Percentiles rank a stretch among this genome's conserved stretches.
These are phyloP conservation scores for Enteromius treurensis DNA, from an alignment of 2,797 vertebrate genomes.

Conservation along the genomic window DNA sequence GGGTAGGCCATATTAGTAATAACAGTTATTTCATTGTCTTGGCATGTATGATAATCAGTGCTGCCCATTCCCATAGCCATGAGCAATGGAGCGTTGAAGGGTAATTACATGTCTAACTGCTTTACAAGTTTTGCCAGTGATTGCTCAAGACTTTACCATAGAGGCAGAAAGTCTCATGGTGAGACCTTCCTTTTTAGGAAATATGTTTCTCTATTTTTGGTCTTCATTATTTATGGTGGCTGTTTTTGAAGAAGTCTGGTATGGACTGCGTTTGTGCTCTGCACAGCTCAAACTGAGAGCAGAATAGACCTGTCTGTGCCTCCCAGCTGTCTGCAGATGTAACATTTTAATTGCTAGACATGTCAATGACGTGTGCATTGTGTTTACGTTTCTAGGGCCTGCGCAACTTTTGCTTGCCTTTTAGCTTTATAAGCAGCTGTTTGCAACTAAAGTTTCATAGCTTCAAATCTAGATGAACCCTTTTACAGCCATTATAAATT, in stretches of 20 bases:
- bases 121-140: slow-evolving; percentile 26
- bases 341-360: background rate
- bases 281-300: background rate
- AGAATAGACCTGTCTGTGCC: background rate
- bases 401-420: background rate
- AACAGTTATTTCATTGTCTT: slow-evolving; percentile 18
- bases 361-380: background rate
- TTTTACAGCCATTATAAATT: background rate
- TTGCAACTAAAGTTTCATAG: background rate
- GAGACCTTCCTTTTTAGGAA: slow-evolving; percentile 34
- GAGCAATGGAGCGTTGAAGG: slow-evolving; percentile 31
- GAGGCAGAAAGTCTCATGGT: slow-evolving; percentile 27
- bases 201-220: slow-evolving; percentile 41
- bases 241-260: background rate
- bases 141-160: slow-evolving; percentile 30
- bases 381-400: background rate
- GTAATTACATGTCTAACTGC: slow-evolving; percentile 48
- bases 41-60: slow-evolving; percentile 27
- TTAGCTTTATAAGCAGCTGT: background rate
- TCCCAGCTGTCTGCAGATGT: background rate
- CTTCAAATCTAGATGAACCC: background rate
- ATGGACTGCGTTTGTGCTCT: background rate
- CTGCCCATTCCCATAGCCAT: background rate
- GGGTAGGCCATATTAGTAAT: background rate
- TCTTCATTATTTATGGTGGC: slow-evolving; percentile 37